A percentile compares a stretch with the other conserved stretches of the same genome.
These are phyloP conservation scores for Labeo catla DNA, from an alignment of 2,113 vertebrate genomes.

Conservation along the genomic window DNA sequence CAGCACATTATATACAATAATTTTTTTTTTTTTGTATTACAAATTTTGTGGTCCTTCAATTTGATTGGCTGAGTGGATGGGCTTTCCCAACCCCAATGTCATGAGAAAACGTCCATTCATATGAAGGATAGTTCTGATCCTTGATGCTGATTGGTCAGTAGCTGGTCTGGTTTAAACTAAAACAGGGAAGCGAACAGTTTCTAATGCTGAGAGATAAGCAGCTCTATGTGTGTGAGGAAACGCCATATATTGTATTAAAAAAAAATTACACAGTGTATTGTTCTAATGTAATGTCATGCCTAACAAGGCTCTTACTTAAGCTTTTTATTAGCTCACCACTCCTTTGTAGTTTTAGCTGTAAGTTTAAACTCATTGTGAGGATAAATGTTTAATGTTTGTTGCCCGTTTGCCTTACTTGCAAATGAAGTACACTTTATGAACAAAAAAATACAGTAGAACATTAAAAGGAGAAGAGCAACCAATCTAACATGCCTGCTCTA, in stretches of 20 bases:
- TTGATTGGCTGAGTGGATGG: background rate
- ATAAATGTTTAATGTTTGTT: background rate
- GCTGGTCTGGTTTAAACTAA: too few relatives aligned
- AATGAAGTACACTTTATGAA: background rate
- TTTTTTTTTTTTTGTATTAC: background rate
- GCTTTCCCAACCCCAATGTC: background rate
- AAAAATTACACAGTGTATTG: background rate
- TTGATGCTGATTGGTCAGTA: too few relatives aligned
- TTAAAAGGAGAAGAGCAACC: background rate
- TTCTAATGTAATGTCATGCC: too few relatives aligned
- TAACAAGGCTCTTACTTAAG: background rate
- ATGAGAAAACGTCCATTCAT: background rate
- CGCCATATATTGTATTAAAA: background rate
- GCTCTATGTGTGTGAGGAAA: background rate
- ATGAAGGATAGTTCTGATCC: background rate
- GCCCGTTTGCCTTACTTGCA: background rate
- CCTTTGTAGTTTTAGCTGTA: background rate
- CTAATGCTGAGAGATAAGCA: background rate
- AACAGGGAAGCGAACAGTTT: background rate
- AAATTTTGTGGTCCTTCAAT: background rate
- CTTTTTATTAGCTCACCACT: background rate
- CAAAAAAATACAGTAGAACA: background rate
- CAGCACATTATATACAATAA: constrained; percentile 14
- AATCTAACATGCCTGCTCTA: background rate
- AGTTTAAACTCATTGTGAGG: background rate